Evolutionary conservation across 35 echinoderm and acorn worm genomes (phyloP).

Genomic region (Strongylocentrotus purpuratus): DNA sequence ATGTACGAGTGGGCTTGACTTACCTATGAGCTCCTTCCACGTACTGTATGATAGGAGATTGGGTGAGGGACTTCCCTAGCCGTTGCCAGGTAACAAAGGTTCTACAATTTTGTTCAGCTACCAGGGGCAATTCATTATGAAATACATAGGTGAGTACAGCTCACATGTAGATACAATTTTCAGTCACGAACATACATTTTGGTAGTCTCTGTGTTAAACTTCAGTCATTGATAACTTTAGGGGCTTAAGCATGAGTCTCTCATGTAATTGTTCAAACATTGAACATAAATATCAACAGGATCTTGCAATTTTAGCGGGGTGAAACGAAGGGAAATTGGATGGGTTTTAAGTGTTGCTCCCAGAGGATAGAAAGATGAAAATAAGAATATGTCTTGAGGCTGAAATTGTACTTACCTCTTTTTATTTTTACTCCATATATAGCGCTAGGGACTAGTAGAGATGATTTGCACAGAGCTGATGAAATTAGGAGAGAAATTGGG

Average conservation of each 20-base stretch:
- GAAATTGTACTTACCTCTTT: background rate
- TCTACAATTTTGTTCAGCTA: no score
- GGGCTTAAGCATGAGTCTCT: background rate
- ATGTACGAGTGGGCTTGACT: no score
- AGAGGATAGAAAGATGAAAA: background rate
- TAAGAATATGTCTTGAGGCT: background rate
- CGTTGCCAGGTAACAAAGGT: no score
- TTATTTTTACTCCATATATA: background rate
- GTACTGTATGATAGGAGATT: no score
- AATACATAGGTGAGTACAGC: no score
- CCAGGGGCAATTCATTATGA: no score
- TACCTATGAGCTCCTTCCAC: no score
- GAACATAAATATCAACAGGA: background rate
- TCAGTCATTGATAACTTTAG: background rate
- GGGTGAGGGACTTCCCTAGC: no score
- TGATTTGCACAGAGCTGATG: background rate
- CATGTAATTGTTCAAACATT: background rate
- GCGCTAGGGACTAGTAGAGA: background rate
- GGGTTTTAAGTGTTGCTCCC: slow-evolving; percentile 1
- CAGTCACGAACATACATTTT: no score
- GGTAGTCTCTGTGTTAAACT: no score
- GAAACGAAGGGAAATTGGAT: background rate
- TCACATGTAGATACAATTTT: no score
- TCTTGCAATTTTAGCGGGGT: background rate
- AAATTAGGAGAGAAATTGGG: background rate